Base-by-base conservation (phyloP, 2,113 vertebrate genomes). In the Clarias magur region DNA sequence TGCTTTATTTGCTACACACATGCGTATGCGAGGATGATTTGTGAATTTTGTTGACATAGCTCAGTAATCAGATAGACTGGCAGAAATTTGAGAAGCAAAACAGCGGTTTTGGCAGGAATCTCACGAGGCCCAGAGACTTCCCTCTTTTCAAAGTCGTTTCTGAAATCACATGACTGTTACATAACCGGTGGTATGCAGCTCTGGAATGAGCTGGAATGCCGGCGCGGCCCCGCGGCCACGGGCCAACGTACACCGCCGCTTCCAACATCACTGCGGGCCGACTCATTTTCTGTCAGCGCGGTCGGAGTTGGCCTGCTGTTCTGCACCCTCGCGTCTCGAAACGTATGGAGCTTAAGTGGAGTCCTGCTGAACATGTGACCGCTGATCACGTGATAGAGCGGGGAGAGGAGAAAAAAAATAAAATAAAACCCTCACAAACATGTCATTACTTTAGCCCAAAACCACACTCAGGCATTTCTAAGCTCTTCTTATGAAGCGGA, bases 141-240 rank as follows among this genome's bases (percentile, higher is more conserved):
- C 34, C 38, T 62, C 23, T 82, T 75, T 87, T 87, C 25, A 48
- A 73, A 80, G 84, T n/a, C 16, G 23, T 65, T 76, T 85, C 13
- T 8, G 30, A 60, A 48, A 19, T 85, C 83, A 85, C 56, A 63
- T 80, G 85, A 75, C 63, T 63, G 67, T 75, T 87, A 62, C 80
- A 87, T 80, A 86, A 80, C 76, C 42, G 75, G n/a, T 70, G 76
- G 62, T 80, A 86, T 80, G 63, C 76, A 38, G 76, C 65, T 48
- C 75, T 80, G 85, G 62, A 80, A 86, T 67, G 85, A 27, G 57
- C 53, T 79, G 84, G 73, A 86, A 79, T 80, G 60, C 60, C 42
- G 75, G 53, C 56, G 62, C 62, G 19, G 75, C 27, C 17, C 62
- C 8, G n/a, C 75, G 73, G 85, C 85, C 34, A 56, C 12, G 21